These are phyloP conservation scores for Carabus problematicus DNA, from an alignment of 2,888 invertebrate species.

Conservation along the genomic window DNA sequence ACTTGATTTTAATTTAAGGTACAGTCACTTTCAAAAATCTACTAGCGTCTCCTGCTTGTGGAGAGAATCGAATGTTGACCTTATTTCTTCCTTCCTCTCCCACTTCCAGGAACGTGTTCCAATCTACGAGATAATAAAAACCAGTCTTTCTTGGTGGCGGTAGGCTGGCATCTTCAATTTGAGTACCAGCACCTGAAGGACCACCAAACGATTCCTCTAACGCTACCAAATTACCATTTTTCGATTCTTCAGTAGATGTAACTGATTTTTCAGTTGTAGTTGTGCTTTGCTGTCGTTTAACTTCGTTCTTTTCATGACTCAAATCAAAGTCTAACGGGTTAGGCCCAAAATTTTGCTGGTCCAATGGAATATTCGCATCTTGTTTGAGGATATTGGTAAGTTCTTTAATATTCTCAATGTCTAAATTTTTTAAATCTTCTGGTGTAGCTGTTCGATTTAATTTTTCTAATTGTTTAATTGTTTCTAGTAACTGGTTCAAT, in stretches of 20 bases:
- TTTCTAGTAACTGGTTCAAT: constrained; percentile 60
- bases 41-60: constrained; percentile 80
- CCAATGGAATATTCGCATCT: constrained; percentile 48
- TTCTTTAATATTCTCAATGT: constrained; percentile 54
- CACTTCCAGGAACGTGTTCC: constrained; percentile 86
- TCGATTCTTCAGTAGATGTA: constrained; percentile 53
- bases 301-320: constrained; percentile 59
- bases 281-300: constrained; percentile 61
- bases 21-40: constrained; percentile 78
- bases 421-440: constrained; percentile 58
- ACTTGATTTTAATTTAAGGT: constrained; percentile 62
- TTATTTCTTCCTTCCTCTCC: constrained; percentile 75
- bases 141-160: constrained; percentile 77
- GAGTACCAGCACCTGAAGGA: constrained; percentile 62
- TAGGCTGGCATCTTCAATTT: constrained; percentile 66
- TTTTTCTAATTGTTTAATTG: constrained; percentile 59
- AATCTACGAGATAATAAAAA: constrained; percentile 84
- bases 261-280: constrained; percentile 44
- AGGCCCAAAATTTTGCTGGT: constrained; percentile 54
- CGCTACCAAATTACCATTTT: constrained; percentile 66
- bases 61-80: constrained; percentile 81
- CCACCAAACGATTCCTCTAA: constrained; percentile 82
- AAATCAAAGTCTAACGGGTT: constrained; percentile 57
- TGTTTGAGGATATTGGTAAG: constrained; percentile 54
- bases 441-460: constrained; percentile 58